Evolutionary conservation across 2,797 vertebrate genomes (phyloP).

Genomic region (Enteromius unitaeniatus): DNA sequence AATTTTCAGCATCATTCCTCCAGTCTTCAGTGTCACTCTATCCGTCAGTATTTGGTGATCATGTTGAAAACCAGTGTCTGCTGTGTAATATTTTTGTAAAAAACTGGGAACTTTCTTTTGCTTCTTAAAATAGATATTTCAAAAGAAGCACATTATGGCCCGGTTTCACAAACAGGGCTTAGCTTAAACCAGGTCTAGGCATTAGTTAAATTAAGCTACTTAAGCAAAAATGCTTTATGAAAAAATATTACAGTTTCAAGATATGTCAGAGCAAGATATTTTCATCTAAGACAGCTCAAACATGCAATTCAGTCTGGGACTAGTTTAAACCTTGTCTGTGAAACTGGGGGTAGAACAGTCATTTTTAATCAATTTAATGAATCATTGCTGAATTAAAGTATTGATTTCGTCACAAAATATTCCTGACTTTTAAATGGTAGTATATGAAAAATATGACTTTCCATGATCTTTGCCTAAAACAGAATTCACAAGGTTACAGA

Average conservation of each 20-base stretch:
- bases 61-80: neutral
- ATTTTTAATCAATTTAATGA: neutral
- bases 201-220: too few species aligned
- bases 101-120: neutral
- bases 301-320: too few species aligned
- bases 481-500: neutral
- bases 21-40: neutral
- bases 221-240: too few species aligned
- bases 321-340: too few species aligned
- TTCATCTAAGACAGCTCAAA: too few species aligned
- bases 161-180: too few species aligned
- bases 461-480: neutral
- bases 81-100: neutral
- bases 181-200: too few species aligned
- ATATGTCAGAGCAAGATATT: too few species aligned
- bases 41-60: neutral
- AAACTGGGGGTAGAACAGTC: neutral
- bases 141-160: neutral
- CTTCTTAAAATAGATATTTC: neutral
- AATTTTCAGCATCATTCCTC: neutral
- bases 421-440: neutral
- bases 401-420: neutral
- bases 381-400: neutral
- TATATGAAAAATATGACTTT: neutral
- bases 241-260: too few species aligned